Percentiles rank a stretch among this genome's conserved stretches.
phyloP scores from a whole-genome alignment of 2,797 vertebrate genomes.

The Hoplostethus mediterraneus region DNA sequence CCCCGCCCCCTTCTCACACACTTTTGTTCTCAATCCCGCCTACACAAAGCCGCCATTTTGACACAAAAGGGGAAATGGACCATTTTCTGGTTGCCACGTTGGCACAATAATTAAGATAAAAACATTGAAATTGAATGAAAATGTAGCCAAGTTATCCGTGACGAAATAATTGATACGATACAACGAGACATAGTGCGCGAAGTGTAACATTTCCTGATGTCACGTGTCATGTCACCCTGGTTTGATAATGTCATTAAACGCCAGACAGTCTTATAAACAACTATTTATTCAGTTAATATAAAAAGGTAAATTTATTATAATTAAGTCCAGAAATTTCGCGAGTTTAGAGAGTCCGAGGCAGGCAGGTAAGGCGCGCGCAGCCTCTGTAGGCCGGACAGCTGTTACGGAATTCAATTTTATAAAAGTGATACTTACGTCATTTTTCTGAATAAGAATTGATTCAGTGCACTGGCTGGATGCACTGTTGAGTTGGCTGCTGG shows the following conservation, averaged over 20 bases:
- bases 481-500: conserved; percentile 82
- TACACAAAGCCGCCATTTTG: conserved; percentile 77
- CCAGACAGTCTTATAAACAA: too few species aligned
- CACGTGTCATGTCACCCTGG: conserved; percentile 15
- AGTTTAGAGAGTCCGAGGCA: too few species aligned
- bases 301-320: too few species aligned
- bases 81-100: conserved; percentile 66
- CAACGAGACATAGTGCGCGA: accelerated
- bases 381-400: conserved; percentile 6
- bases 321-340: too few species aligned
- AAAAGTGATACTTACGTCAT: conserved; percentile 84
- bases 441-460: conserved; percentile 74
- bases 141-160: accelerated
- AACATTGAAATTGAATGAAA: accelerated
- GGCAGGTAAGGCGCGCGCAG: not conserved
- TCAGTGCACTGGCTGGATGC: conserved; percentile 87
- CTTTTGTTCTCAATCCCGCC: conserved; percentile 41
- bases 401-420: not conserved
- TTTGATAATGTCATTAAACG: too few species aligned
- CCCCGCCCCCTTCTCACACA: not conserved
- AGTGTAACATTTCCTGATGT: not conserved
- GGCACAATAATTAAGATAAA: not conserved
- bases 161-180: accelerated
- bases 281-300: too few species aligned
- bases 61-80: conserved; percentile 33